phyloP scores from a whole-genome alignment of 2,113 vertebrate genomes.

The Hystrix cristata region DNA sequence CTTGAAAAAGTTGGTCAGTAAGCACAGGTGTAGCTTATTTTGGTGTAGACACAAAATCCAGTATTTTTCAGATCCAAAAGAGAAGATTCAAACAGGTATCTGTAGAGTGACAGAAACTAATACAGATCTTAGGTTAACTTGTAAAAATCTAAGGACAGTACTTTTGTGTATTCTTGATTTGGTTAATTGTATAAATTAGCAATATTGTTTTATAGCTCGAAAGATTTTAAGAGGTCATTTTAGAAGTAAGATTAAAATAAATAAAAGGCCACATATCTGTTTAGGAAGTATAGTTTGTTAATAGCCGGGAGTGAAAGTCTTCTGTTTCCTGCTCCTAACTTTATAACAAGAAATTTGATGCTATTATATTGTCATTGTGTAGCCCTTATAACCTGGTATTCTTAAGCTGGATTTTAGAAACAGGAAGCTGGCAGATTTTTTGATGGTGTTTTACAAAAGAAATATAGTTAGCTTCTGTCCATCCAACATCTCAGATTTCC shows the following conservation, averaged over 20 bases:
- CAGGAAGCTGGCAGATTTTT: constrained; percentile 53
- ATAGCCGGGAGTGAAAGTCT: neutral
- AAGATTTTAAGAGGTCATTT: constrained; percentile 14
- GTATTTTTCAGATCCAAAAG: neutral
- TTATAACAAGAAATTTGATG: constrained; percentile 55
- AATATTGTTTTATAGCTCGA: constrained; percentile 17
- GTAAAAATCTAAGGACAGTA: constrained; percentile 42
- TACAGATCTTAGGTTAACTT: constrained; percentile 36
- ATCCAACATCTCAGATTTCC: constrained; percentile 36
- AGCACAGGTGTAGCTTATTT: constrained; percentile 18
- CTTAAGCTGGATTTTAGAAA: constrained; percentile 59
- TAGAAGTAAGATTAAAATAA: constrained; percentile 46
- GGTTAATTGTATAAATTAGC: neutral
- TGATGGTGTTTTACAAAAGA: constrained; percentile 57
- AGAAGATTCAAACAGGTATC: constrained; percentile 1
- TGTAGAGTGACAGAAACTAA: neutral
- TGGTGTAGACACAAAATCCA: neutral
- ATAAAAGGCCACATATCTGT: constrained; percentile 18
- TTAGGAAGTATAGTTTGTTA: constrained; percentile 31
- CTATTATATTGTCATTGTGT: neutral
- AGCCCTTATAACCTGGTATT: constrained; percentile 8
- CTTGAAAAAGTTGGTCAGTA: neutral
- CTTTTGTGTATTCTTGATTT: constrained; percentile 53
- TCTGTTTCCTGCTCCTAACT: neutral
- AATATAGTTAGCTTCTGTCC: constrained; percentile 54